Evolutionary conservation across 1,140 invertebrate species (phyloP).

Genomic region (Anastrepha ludens): DNA sequence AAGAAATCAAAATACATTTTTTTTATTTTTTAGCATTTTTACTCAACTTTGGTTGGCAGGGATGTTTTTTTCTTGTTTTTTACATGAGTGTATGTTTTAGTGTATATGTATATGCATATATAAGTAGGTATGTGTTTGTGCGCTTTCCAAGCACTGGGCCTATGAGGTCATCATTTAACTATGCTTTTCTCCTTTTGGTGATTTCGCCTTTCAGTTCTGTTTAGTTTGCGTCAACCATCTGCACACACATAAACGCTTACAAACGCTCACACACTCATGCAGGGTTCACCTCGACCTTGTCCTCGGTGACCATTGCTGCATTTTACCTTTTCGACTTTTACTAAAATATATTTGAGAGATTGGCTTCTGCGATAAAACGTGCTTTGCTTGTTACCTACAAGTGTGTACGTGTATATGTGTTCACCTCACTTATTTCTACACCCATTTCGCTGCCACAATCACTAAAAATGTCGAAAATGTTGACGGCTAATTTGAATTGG

Average conservation of each 20-base stretch:
- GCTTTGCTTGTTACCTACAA: neutral
- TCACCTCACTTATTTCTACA: neutral
- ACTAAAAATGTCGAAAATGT: neutral
- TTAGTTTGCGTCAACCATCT: neutral
- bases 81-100: too few relatives aligned
- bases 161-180: constrained; percentile 46
- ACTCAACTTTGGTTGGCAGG: neutral
- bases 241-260: neutral
- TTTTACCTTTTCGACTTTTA: constrained; percentile 27
- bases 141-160: neutral
- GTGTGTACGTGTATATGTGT: too few relatives aligned
- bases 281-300: constrained; percentile 25
- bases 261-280: neutral
- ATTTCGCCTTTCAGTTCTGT: neutral
- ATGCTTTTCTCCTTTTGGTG: constrained; percentile 5
- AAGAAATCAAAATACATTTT: too few relatives aligned
- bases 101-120: neutral
- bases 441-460: too few relatives aligned
- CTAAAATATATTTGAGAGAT: neutral
- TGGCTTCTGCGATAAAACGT: constrained; percentile 22
- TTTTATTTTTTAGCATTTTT: too few relatives aligned
- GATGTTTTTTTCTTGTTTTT: too few relatives aligned
- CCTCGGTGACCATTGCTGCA: constrained; percentile 28
- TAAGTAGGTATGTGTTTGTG: neutral
- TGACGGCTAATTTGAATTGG: constrained; percentile 5